Percentiles rank a stretch among this genome's conserved stretches.
Evolutionary conservation across 2,797 vertebrate species (phyloP).

Genomic region (Holocentrus rufus): DNA sequence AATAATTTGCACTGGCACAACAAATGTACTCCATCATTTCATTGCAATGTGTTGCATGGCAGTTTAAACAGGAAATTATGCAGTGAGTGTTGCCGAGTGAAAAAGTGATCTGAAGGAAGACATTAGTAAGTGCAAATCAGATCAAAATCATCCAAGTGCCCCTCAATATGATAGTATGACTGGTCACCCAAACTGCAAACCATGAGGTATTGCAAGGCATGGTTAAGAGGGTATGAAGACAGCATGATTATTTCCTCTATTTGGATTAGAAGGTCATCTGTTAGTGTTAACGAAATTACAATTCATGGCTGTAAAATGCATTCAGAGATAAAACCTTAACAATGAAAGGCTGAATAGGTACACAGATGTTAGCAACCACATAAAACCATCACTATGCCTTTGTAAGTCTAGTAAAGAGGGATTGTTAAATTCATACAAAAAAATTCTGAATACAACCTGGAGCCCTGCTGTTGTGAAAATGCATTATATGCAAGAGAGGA

Average conservation of each 20-base stretch:
- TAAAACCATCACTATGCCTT: slow-evolving; percentile 64
- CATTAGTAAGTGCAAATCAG: slow-evolving; percentile 81
- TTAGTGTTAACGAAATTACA: slow-evolving; percentile 77
- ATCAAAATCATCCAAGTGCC: slow-evolving; percentile 54
- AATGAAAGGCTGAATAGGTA: slow-evolving; percentile 48
- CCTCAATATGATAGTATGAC: slow-evolving; percentile 50
- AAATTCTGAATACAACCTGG: slow-evolving; percentile 57
- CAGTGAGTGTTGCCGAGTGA: slow-evolving; percentile 64
- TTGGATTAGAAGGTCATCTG: slow-evolving; percentile 67
- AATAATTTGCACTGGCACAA: slow-evolving; percentile 11
- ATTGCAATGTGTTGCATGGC: slow-evolving; percentile 42
- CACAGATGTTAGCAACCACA: slow-evolving; percentile 67
- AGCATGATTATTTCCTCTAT: slow-evolving; percentile 56
- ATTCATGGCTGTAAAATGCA: slow-evolving; percentile 56
- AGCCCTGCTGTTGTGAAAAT: slow-evolving; percentile 75
- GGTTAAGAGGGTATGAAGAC: slow-evolving; percentile 63
- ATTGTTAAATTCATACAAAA: slow-evolving; percentile 60
- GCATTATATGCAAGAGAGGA: slow-evolving; percentile 75
- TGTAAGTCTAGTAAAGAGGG: slow-evolving; percentile 40
- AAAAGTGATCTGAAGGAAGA: slow-evolving; percentile 75
- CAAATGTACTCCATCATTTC: background rate
- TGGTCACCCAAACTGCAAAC: slow-evolving; percentile 53
- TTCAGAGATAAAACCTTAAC: slow-evolving; percentile 44
- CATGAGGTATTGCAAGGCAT: slow-evolving; percentile 52
- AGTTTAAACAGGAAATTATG: slow-evolving; percentile 58